Conservation (phyloP, 2,888 invertebrate species). For the Catocala nupta region DNA sequence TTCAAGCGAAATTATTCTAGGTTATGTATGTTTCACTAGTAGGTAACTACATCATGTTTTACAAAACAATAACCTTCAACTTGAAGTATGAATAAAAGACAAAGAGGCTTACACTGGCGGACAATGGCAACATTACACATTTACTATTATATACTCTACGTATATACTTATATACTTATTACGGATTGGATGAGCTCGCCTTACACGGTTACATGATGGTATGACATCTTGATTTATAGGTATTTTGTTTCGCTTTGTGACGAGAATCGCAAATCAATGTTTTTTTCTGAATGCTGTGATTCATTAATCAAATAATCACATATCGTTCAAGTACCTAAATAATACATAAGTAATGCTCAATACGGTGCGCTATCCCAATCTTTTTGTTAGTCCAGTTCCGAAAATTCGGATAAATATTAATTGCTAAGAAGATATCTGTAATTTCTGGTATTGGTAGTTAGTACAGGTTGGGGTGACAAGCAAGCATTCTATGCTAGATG, state of each 20-base stretch:
- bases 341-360: no score
- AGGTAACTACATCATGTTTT: constrained; percentile 16
- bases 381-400: no score
- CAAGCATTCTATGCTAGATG: no score
- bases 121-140: constrained; percentile 49
- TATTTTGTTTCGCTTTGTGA: constrained; percentile 12
- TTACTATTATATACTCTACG: constrained; percentile 32
- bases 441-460: no score
- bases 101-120: constrained; percentile 40
- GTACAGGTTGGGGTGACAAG: no score
- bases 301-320: constrained; percentile 5
- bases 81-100: constrained; percentile 43
- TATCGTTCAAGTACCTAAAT: neutral
- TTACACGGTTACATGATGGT: no score
- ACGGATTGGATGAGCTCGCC: neutral
- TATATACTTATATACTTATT: constrained; percentile 20
- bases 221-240: constrained; percentile 7
- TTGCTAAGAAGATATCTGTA: no score
- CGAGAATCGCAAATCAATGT: constrained; percentile 10
- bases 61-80: constrained; percentile 45
- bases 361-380: no score
- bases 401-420: no score
- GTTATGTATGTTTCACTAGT: no score
- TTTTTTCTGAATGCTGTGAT: constrained; percentile 9
- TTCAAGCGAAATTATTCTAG: no score